Evolutionary conservation across 1,140 invertebrate genomes (phyloP), one percentile per base, ranked within the genome.

Genomic region (Drosophila sp.): DNA sequence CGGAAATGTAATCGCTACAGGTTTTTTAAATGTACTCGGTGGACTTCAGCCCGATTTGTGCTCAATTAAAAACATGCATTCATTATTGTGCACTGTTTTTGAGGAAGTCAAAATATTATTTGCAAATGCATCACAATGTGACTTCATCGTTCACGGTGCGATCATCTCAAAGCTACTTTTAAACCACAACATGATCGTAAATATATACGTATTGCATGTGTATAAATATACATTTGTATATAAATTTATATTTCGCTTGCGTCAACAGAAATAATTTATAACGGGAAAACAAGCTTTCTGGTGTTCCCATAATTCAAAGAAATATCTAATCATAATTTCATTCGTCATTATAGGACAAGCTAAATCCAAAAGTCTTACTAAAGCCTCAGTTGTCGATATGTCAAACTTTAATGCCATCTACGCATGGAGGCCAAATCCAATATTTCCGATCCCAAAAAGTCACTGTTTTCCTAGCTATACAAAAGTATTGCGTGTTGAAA

Each of bases 241-340:
- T 60, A 58, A 35, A 35, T 17, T 23, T 10, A 33, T 25, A 58
- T 17, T 58, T 17, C 5, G 44, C 44, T 50, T 27, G 25, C 44
- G 44, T 50, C 44, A 50, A 50, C 23, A 50, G 7, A 50, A 27
- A 27, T 50, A 50, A 50, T 50, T 50, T 50, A 50, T 50, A 50
- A 50, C 44, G 44, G 44, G 44, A 50, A 50, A 50, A 50, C 44
- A 50, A 50, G 44, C 44, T 50, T 50, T 50, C 23, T 50, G 44
- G 44, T 10, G 44, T 50, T 50, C 25, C 44, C 44, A 50, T 50
- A 50, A 27, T 50, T 50, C 44, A 50, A 50, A 50, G 44, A 50
- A 47, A 50, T 50, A 50, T 50, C 44, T 50, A 50, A 50, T 50
- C 44, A 27, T 50, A 50, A 27, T 50, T 50, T 50, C 23, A 50